Evolutionary conservation across 2,888 invertebrate species (phyloP).

Genomic region (Mesorhabditis sp.): DNA sequence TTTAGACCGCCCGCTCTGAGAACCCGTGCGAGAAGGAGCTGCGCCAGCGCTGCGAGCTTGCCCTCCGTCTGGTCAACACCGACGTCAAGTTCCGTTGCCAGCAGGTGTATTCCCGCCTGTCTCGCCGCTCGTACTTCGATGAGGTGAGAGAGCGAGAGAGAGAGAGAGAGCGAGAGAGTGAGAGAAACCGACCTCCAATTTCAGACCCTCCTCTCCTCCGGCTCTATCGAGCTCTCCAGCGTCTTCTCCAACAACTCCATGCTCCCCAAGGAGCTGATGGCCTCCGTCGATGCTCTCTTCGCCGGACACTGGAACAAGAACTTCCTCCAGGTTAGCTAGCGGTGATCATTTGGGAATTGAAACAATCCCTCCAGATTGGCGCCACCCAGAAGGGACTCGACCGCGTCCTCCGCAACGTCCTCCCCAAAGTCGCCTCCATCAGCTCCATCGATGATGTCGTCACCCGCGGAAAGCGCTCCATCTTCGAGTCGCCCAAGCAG

Average conservation of each 20-base stretch:
- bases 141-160: background rate
- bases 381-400: slow-evolving; percentile 39
- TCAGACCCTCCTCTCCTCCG: slow-evolving; percentile 23
- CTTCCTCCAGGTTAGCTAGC: slow-evolving; percentile 16
- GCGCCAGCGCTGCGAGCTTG: slow-evolving; percentile 13
- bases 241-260: slow-evolving; percentile 39
- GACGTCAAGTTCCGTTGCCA: background rate
- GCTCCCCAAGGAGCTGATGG: slow-evolving; percentile 25
- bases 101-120: background rate
- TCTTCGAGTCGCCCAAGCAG: background rate
- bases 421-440: slow-evolving; percentile 14
- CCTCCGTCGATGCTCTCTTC: slow-evolving; percentile 27
- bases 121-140: background rate
- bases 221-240: slow-evolving; percentile 32
- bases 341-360: background rate
- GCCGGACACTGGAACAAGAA: slow-evolving; percentile 40
- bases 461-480: slow-evolving; percentile 11
- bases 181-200: too few relatives aligned
- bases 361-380: slow-evolving; percentile 19
- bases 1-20: slow-evolving; percentile 19
- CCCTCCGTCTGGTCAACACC: background rate
- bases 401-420: slow-evolving; percentile 24
- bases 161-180: too few relatives aligned
- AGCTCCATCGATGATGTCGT: slow-evolving; percentile 10
- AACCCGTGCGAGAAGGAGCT: slow-evolving; percentile 35